Base-by-base conservation (phyloP, 1,140 invertebrate species). In the Luehdorfia chinensis region DNA sequence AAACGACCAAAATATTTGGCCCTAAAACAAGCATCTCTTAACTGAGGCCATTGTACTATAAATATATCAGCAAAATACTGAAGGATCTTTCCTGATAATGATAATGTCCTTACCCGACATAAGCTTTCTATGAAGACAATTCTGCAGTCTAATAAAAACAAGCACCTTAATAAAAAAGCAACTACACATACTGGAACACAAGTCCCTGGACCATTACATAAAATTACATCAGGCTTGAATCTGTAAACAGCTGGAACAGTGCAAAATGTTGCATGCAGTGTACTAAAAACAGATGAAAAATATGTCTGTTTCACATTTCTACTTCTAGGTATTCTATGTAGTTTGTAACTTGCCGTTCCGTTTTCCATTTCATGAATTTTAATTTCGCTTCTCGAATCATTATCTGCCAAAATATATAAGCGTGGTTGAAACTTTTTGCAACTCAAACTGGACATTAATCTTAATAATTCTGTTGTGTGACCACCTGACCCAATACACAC, bases 201-300 rank as follows among this genome's bases (percentile, higher is more conserved):
- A 2, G 96, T 98, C 14, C 97, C 97, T 39, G 97, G 98, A 0
- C 98, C 98, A 89, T 99, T 99, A 69, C 95, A 96, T 1, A 98
- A 74, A 47, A 97, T 88, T 47, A 98, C 66, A 69, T 95, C 90
- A 12, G 96, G 96, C 50, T 86, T 89, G 53, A 92, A 88, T 33
- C 83, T 89, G 56, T 92, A 89, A 7, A 97, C 73, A n/a, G 96
- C 59, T 41, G 91, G 91, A 64, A 96, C 71, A 45, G 91, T 90
- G 61, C 88, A 87, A 0, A 94, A 47, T 16, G 90, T 89, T 0
- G 97, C 91, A 72, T 90, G 87, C 0, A 96, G 9, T 8, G 95
- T 97, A 15, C 93, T 95, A 47, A 92, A 90, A 31, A 97, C 65
- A 23, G 94, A 94, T 14, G 93, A 92, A 0, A 94, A 48, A 79